phyloP scores from a whole-genome alignment of 2,797 vertebrate genomes.

The Microcaecilia unicolor region DNA sequence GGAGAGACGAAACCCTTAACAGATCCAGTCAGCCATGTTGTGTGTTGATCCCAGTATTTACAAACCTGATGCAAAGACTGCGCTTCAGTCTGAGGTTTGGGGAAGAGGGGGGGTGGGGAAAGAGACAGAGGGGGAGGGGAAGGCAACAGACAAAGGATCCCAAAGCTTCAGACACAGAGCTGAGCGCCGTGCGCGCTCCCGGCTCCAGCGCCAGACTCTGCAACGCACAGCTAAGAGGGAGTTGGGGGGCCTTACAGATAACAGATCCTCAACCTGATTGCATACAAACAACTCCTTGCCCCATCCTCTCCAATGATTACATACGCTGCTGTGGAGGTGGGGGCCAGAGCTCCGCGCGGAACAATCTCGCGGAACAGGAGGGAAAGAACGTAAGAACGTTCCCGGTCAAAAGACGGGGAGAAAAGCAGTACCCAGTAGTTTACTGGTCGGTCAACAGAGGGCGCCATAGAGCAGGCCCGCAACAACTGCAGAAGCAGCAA shows the following conservation, averaged over 20 bases:
- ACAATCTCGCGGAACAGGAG: conserved; percentile 10
- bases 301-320: neutral
- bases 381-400: neutral
- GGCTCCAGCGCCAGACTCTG: neutral
- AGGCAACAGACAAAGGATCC: conserved; percentile 58
- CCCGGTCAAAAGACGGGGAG: neutral
- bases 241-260: neutral
- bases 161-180: conserved; percentile 13
- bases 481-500: neutral
- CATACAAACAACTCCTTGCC: neutral
- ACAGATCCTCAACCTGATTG: too few relatives aligned
- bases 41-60: conserved; percentile 65
- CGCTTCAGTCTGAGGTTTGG: conserved; percentile 21
- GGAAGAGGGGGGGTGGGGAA: neutral
- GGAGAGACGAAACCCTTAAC: conserved; percentile 17
- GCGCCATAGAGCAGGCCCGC: neutral
- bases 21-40: conserved; percentile 69
- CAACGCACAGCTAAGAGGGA: too few relatives aligned
- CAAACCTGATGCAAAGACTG: conserved; percentile 61
- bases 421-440: neutral
- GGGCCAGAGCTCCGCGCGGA: neutral
- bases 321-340: too few relatives aligned
- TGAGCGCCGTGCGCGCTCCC: neutral
- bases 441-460: conserved; percentile 21
- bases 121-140: neutral